Evolutionary conservation across 2,797 vertebrate species (phyloP).

Genomic region (Simalia tracyae): DNA sequence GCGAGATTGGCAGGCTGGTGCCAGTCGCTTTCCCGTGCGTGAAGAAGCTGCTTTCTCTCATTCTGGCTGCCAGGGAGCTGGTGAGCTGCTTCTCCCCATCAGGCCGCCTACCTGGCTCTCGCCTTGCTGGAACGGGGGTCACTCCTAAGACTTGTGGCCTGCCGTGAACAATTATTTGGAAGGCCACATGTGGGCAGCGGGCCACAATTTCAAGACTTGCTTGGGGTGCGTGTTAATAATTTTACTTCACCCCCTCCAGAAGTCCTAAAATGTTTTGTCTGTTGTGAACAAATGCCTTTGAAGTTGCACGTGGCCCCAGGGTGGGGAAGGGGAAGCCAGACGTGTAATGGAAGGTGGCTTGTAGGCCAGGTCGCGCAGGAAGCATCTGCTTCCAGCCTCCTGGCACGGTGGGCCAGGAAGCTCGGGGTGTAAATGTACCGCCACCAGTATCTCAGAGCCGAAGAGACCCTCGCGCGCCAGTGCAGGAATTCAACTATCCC

Average conservation of each 20-base stretch:
- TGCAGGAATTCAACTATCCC: not conserved
- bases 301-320: not conserved
- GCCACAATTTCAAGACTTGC: not conserved
- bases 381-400: not conserved
- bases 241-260: not conserved
- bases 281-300: not conserved
- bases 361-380: not conserved
- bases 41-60: not conserved
- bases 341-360: not conserved
- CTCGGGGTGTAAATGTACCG: not conserved
- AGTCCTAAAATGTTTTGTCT: not conserved
- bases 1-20: no score
- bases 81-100: not conserved
- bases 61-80: not conserved
- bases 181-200: not conserved
- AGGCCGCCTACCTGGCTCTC: not conserved
- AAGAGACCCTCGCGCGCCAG: not conserved
- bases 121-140: not conserved
- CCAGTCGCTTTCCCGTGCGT: no score
- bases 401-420: not conserved
- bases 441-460: not conserved
- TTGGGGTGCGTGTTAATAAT: not conserved
- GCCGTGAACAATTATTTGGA: not conserved
- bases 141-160: no score
- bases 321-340: not conserved